Evolutionary conservation across 1,140 invertebrate species (phyloP), one percentile per base, ranked within the genome.

Genomic region (Leptoteleia sp.): DNA sequence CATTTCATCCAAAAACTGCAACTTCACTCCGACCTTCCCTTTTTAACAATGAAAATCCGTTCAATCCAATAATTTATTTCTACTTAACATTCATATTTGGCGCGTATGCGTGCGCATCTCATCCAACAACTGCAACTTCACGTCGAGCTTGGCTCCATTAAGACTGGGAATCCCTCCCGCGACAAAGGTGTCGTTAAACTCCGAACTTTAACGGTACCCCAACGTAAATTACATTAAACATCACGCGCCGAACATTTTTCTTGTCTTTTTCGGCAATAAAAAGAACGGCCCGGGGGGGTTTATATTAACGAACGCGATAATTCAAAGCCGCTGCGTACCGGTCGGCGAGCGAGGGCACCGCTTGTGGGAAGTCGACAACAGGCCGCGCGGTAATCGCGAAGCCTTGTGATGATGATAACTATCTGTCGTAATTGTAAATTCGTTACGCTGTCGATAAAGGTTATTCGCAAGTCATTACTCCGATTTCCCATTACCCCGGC

Each of bases 361-460:
- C n/a, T n/a, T 81, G 83, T 84, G 84, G 81, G 82, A 88, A 87
- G 83, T 75, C 54, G 65, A 54, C 77, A 76, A 73, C 77, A 61
- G 68, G 76, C 70, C 62, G 75, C 61, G 55, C 52, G 47, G 71
- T 82, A 85, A 86, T 86, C 83, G 79, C 71, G 71, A 79, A 79
- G 70, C 57, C 72, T 61, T 77, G 81, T n/a, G n/a, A n/a, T 83
- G 85, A 88, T 87, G 83, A 88, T 86, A 87, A 86, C 81, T 81
- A 86, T 87, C 80, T 71, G 62, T 86, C 82, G 85, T 87, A 85
- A 89, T 87, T 86, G 85, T 82, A 85, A 84, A 88, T 88, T 88
- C 76, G 88, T 85, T 86, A 86, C 81, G 85, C 82, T 76, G 81
- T 81, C 85, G 81, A 87, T 86, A 86, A 86, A 85, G 83, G 78